phyloP scores from a whole-genome alignment of 2,888 invertebrate species.

The Nasonia oneida region DNA sequence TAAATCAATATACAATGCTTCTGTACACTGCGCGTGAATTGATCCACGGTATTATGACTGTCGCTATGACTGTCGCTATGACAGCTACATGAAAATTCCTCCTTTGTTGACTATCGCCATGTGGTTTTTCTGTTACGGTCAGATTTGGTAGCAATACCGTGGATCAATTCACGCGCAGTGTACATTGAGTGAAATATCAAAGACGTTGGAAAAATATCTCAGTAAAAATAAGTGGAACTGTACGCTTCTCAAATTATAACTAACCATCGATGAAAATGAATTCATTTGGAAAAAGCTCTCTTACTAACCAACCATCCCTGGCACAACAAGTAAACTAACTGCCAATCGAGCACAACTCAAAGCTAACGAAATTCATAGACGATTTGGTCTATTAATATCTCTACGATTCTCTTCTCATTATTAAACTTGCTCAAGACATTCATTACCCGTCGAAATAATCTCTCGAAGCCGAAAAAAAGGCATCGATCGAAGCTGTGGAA shows the following conservation, averaged over 20 bases:
- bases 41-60: too few species aligned
- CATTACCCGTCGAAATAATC: neutral
- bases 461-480: neutral
- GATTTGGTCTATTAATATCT: neutral
- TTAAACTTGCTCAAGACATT: neutral
- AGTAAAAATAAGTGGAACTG: neutral
- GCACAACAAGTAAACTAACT: neutral
- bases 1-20: neutral
- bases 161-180: too few species aligned
- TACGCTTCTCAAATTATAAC: neutral
- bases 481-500: neutral
- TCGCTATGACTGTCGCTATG: too few species aligned
- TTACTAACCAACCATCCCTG: neutral
- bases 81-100: too few species aligned
- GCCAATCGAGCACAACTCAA: neutral
- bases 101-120: too few species aligned
- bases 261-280: neutral
- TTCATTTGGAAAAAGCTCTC: neutral
- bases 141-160: too few species aligned
- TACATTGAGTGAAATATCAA: neutral
- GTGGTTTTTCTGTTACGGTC: too few species aligned
- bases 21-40: neutral
- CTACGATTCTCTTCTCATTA: neutral
- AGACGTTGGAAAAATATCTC: neutral
- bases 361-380: neutral